A percentile compares a stretch with the other conserved stretches of the same genome.
Evolutionary conservation across 2,797 vertebrate genomes (phyloP).

Genomic region (Tadarida brasiliensis): DNA sequence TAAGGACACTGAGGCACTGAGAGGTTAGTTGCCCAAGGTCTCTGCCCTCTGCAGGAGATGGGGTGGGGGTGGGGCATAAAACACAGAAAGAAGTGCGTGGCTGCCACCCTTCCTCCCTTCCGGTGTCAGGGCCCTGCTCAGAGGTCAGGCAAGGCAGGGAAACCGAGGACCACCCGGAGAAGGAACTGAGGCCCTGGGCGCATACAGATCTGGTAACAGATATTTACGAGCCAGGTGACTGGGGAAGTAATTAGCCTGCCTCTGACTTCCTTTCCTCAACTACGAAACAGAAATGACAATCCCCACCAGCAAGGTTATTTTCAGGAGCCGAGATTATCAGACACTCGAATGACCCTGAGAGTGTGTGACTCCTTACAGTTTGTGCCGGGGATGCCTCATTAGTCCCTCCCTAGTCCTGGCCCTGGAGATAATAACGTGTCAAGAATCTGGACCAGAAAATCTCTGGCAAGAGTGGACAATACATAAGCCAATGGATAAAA

Average conservation of each 20-base stretch:
- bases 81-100: neutral
- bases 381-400: conserved; percentile 36
- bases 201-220: neutral
- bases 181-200: neutral
- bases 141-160: neutral
- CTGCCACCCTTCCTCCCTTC: neutral
- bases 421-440: conserved; percentile 63
- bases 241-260: neutral
- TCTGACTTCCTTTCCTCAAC: neutral
- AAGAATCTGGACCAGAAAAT: conserved; percentile 56
- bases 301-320: conserved; percentile 23
- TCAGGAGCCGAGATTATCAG: neutral
- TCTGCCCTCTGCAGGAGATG: neutral
- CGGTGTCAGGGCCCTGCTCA: neutral
- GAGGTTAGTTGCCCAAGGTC: neutral
- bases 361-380: conserved; percentile 10
- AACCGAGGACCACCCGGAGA: neutral
- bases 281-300: neutral
- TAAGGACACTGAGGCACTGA: neutral
- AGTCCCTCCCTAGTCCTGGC: neutral
- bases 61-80: fast-evolving
- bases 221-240: neutral
- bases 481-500: conserved; percentile 1
- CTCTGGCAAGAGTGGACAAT: conserved; percentile 54
- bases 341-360: neutral